phyloP scores from a whole-genome alignment of 2,113 vertebrate genomes.

The Drymodes brunneopygia region DNA sequence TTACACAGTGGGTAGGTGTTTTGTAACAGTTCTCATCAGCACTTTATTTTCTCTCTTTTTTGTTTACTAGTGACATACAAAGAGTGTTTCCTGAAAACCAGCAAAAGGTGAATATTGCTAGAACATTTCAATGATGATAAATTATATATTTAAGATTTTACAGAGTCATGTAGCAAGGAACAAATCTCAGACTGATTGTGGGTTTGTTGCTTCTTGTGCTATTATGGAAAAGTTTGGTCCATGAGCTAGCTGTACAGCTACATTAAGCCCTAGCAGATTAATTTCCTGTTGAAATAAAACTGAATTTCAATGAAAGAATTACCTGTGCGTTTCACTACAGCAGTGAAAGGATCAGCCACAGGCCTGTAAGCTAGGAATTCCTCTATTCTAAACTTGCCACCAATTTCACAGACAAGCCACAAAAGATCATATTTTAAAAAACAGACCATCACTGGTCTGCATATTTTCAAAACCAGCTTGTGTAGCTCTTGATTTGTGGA shows the following conservation, averaged over 20 bases:
- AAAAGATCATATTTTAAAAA: neutral
- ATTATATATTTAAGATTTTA: neutral
- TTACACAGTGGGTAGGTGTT: neutral
- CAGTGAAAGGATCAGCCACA: neutral
- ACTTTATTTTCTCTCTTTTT: neutral
- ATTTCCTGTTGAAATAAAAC: neutral
- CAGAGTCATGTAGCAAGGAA: neutral
- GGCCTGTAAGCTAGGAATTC: neutral
- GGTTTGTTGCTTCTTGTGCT: neutral
- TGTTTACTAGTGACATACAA: neutral
- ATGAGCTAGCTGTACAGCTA: neutral
- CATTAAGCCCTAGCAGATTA: neutral
- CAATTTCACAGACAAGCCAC: neutral
- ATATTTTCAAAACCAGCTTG: constrained; percentile 5
- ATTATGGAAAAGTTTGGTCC: neutral
- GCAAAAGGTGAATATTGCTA: neutral
- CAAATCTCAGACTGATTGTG: neutral
- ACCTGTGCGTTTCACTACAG: neutral
- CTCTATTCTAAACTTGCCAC: neutral
- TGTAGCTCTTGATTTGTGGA: constrained; percentile 24
- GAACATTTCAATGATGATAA: neutral
- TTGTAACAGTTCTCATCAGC: neutral
- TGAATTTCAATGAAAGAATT: neutral
- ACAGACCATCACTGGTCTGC: neutral
- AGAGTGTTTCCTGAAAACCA: neutral